Evolutionary conservation across 2,113 vertebrate genomes (phyloP).

Genomic region (Malurus melanocephalus): DNA sequence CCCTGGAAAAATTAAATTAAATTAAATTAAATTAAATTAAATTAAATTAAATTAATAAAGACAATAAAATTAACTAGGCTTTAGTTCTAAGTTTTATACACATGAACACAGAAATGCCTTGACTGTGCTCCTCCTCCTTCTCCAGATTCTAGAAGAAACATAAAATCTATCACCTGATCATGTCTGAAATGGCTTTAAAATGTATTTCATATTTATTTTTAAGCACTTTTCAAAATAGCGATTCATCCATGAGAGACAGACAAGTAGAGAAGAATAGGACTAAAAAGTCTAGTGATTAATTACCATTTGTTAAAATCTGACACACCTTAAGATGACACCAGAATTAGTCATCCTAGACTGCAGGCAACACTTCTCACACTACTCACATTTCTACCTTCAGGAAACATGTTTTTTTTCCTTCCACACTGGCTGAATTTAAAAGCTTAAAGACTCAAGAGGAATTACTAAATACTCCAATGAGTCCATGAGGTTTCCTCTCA

Average conservation of each 20-base stretch:
- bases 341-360: not conserved
- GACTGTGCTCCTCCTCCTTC: not conserved
- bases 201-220: not conserved
- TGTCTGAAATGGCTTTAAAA: not conserved
- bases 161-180: not conserved
- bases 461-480: not conserved
- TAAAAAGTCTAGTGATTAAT: not conserved
- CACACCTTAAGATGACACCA: not conserved
- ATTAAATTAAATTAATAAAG: not conserved
- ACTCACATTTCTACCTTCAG: not conserved
- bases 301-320: not conserved
- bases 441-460: not conserved
- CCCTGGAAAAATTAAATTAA: conserved; percentile 48
- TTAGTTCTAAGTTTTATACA: not conserved
- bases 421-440: not conserved
- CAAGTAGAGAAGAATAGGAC: not conserved
- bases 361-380: not conserved
- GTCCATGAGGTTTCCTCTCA: not conserved
- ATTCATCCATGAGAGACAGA: not conserved
- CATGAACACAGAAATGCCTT: not conserved
- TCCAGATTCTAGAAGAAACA: not conserved
- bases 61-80: not conserved
- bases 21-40: not conserved
- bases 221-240: not conserved
- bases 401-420: not conserved